Base-by-base conservation (phyloP, 1,140 invertebrate species). In the Bombus consobrinus region DNA sequence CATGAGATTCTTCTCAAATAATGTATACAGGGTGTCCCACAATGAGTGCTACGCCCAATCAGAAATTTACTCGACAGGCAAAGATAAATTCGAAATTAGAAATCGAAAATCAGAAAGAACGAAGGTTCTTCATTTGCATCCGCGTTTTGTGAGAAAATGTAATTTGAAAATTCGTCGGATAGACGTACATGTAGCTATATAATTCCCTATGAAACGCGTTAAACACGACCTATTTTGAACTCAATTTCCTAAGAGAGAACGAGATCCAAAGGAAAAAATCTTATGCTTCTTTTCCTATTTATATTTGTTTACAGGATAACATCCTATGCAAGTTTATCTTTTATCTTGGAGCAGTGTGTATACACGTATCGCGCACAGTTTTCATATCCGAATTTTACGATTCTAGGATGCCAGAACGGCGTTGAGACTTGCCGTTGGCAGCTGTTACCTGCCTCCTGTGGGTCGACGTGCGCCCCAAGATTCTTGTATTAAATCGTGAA, bases 331-430 rank as follows among this genome's bases (percentile, higher is more conserved):
- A 28, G 57, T 12, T 59, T 25, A 12, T 59, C 25, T 12, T 28
- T 0, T 62, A 28, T n/a, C 59, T 62, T 25, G 28, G 10, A 62
- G 22, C n/a, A 0, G 5, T 10, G 25, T 25, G 32, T 5, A 37
- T 25, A 25, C 64, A 43, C 15, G 39, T 73, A 43, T 64, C 64
- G 47, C 47, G 39, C 39, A 53, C 77, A 25, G 57, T 25, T 78
- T 64, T 83, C 74, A 68, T 78, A 77, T 73, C 32, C 47, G 82
- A 73, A 83, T 74, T 87, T 80, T 87, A 84, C 86, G 81, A 87
- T 87, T 87, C 75, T 39, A 10, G 73, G 37, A 64, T 82, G 59
- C n/a, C 34, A 28, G 22, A 10, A 53, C 13, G 39, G 22, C 28
- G 10, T 6, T 8, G 22, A 22, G 32, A 34, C 74, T 47, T n/a